Evolutionary conservation across 2,797 vertebrate species (phyloP).

Genomic region (Cyprinella venusta): DNA sequence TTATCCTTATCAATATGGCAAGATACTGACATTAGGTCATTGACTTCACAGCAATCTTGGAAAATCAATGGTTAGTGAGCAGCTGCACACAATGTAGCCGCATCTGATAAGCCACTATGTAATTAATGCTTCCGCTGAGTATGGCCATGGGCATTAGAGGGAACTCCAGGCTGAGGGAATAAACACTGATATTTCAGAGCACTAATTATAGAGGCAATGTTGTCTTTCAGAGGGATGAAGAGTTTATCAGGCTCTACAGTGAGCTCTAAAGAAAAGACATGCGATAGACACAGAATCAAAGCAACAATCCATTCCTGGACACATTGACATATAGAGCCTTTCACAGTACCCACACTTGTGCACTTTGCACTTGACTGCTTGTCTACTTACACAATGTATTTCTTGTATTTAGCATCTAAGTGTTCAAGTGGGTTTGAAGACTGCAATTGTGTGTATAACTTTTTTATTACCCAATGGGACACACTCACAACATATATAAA

Average conservation of each 20-base stretch:
- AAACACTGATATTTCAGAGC: conserved; percentile 52
- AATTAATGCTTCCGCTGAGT: conserved; percentile 54
- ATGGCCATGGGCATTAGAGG: conserved; percentile 33
- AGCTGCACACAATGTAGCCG: conserved; percentile 51
- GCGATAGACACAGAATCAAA: conserved; percentile 5
- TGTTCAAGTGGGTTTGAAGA: too few species aligned
- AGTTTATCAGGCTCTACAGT: conserved; percentile 33
- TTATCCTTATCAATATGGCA: conserved; percentile 66
- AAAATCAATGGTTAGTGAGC: conserved; percentile 52
- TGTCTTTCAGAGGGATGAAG: conserved; percentile 42
- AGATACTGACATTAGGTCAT: conserved; percentile 63
- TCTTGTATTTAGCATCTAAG: too few species aligned
- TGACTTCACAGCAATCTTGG: conserved; percentile 57
- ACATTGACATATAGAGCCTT: too few species aligned
- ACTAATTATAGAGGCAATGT: conserved; percentile 51
- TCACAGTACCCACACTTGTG: too few species aligned
- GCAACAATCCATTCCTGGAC: neutral
- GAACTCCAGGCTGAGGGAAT: conserved; percentile 36
- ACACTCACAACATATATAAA: too few species aligned
- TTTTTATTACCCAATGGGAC: too few species aligned
- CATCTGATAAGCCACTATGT: conserved; percentile 38
- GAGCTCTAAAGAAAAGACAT: conserved; percentile 11
- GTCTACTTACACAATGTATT: too few species aligned
- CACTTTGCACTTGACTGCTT: too few species aligned
- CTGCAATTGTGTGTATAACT: too few species aligned